These are phyloP conservation scores for Megaleporinus macrocephalus DNA, from an alignment of 2,113 vertebrate species.

Conservation along the genomic window DNA sequence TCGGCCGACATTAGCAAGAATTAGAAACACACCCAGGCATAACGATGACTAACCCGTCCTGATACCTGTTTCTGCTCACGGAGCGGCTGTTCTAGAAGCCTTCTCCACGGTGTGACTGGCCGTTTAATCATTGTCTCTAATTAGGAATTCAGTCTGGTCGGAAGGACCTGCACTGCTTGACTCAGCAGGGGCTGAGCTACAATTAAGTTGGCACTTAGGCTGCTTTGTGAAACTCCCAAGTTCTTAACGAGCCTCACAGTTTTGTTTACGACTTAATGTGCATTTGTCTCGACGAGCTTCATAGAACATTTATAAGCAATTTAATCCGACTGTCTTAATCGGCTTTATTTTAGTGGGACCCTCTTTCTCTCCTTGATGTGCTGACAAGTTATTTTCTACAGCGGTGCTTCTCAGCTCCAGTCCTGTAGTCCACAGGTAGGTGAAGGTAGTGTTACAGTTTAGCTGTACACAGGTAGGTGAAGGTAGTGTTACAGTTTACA, in stretches of 20 bases:
- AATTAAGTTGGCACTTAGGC: conserved; percentile 50
- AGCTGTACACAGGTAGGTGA: too few relatives aligned
- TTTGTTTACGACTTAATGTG: conserved; percentile 49
- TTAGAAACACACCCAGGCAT: background rate
- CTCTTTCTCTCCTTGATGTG: background rate
- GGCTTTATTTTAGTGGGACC: conserved; percentile 24
- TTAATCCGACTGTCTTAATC: conserved; percentile 26
- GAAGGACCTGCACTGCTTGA: conserved; percentile 10
- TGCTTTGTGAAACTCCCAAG: conserved; percentile 39
- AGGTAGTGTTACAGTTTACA: too few relatives aligned
- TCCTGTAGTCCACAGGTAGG: too few relatives aligned
- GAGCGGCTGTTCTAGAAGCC: conserved; percentile 17
- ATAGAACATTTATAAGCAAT: conserved; percentile 41
- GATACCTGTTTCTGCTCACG: conserved; percentile 33
- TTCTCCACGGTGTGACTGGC: conserved; percentile 28
- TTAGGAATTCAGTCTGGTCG: conserved; percentile 42
- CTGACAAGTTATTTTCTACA: background rate
- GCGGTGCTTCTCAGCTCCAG: background rate
- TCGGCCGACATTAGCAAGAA: background rate
- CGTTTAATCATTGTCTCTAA: conserved; percentile 53
- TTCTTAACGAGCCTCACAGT: conserved; percentile 42
- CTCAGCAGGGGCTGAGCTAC: conserved; percentile 39
- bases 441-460: too few relatives aligned
- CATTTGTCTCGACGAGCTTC: conserved; percentile 39
- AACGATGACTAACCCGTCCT: background rate